Conservation (phyloP, 2,113 vertebrate species). For the Tachuris rubrigastra region DNA sequence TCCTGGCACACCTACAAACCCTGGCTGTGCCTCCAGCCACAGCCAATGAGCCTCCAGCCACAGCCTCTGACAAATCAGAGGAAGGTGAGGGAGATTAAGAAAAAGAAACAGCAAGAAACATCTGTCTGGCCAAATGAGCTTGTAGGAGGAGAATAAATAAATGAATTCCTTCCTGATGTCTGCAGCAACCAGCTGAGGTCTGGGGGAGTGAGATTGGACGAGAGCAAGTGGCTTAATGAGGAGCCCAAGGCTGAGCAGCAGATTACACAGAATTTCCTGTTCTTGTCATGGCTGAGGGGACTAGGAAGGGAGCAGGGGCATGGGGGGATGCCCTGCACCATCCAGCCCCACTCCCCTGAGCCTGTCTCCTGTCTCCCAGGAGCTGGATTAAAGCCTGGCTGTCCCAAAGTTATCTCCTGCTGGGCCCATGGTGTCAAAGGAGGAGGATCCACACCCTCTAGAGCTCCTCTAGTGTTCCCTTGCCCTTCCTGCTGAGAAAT, state of each 20-base stretch:
- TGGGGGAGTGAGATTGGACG: not conserved
- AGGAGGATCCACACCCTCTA: not conserved
- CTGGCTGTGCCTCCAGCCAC: not conserved
- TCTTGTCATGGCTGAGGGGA: not conserved
- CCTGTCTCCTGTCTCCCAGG: not conserved
- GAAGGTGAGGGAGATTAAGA: not conserved
- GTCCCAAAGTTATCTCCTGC: not conserved
- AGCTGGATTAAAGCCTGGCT: not conserved
- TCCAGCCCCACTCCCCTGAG: not conserved
- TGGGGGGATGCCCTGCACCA: accelerated
- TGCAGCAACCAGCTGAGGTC: not conserved
- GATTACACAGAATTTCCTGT: conserved; percentile 5
- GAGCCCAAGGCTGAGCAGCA: not conserved
- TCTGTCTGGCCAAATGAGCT: not conserved
- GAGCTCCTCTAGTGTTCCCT: not conserved
- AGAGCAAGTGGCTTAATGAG: not conserved
- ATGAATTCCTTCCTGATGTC: not conserved
- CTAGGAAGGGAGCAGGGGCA: not conserved
- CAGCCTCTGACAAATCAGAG: not conserved
- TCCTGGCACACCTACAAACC: not conserved
- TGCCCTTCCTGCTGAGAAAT: conserved; percentile 5
- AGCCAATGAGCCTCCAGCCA: not conserved
- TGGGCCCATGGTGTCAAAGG: not conserved
- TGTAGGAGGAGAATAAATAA: not conserved
- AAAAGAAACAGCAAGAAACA: not conserved